A percentile compares a stretch with the other conserved stretches of the same genome.
Evolutionary conservation across 1,140 invertebrate genomes (phyloP).

Genomic region (Drosophila athabasca): DNA sequence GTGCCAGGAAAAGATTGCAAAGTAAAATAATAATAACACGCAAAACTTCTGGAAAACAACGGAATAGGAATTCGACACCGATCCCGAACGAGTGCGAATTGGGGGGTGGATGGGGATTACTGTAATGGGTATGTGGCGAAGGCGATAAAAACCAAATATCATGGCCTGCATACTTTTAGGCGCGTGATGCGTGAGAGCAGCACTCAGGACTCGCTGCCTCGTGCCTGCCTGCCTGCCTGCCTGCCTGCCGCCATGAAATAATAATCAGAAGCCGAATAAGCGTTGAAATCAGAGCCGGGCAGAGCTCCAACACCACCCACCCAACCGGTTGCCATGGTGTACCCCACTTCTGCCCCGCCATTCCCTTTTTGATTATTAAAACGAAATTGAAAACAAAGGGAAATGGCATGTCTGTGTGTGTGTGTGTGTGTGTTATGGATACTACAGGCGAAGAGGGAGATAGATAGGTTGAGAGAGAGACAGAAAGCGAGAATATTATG

Average conservation of each 20-base stretch:
- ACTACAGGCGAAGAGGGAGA: background rate
- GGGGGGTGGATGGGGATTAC: background rate
- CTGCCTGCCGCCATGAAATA: conserved; percentile 65
- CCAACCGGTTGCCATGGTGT: conserved; percentile 36
- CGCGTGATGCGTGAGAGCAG: conserved; percentile 66
- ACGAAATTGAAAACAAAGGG: conserved; percentile 68
- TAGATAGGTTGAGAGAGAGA: background rate
- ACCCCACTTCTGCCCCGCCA: background rate
- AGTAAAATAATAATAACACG: conserved; percentile 74
- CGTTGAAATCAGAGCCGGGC: conserved; percentile 71
- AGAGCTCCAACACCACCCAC: too few relatives aligned
- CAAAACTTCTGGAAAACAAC: conserved; percentile 39
- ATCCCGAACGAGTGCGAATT: background rate
- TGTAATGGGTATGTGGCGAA: conserved; percentile 36
- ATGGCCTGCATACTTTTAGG: conserved; percentile 73
- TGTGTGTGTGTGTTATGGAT: conserved; percentile 9
- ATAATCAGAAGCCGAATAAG: conserved; percentile 81
- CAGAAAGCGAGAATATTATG: conserved; percentile 46
- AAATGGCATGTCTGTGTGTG: conserved; percentile 16
- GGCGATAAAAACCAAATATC: conserved; percentile 77
- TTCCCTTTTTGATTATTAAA: conserved; percentile 64
- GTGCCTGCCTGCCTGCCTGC: background rate
- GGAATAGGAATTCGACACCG: conserved; percentile 3
- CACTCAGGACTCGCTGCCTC: conserved; percentile 26
- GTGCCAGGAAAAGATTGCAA: conserved; percentile 64